Evolutionary conservation across 2,797 vertebrate species (phyloP).

Genomic region (Enteromius fasciolatus): DNA sequence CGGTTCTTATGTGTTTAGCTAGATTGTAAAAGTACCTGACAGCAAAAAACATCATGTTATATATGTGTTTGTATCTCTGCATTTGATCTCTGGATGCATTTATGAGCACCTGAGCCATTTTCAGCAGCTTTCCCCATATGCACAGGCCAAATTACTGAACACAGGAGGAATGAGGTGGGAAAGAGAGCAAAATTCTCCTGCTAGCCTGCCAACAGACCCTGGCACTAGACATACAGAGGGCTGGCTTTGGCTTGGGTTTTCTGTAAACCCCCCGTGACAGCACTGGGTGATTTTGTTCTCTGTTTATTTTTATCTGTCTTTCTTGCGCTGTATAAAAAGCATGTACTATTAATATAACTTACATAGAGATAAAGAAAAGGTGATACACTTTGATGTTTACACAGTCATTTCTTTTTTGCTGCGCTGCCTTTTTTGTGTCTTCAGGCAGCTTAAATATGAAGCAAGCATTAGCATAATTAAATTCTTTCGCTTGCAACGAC

Average conservation of each 20-base stretch:
- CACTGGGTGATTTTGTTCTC: conserved; percentile 36
- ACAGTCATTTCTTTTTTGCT: conserved; percentile 47
- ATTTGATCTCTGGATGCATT: conserved; percentile 46
- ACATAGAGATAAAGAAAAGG: conserved; percentile 24
- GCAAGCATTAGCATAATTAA: conserved; percentile 42
- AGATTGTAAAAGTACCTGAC: conserved; percentile 40
- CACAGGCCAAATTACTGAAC: conserved; percentile 56
- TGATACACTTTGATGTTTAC: conserved; percentile 51
- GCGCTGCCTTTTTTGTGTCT: conserved; percentile 38
- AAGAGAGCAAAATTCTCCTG: conserved; percentile 52
- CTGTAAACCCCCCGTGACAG: conserved; percentile 34
- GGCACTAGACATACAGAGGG: conserved; percentile 35
- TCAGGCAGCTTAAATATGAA: conserved; percentile 45
- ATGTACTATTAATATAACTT: conserved; percentile 47
- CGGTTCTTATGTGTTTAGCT: conserved; percentile 24
- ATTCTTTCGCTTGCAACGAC: background rate
- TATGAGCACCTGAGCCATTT: conserved; percentile 54
- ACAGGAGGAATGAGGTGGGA: conserved; percentile 51
- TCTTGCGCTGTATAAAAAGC: conserved; percentile 15
- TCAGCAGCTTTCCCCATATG: conserved; percentile 53
- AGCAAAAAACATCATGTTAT: conserved; percentile 49
- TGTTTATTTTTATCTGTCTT: conserved; percentile 42
- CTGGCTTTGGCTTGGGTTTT: conserved; percentile 30
- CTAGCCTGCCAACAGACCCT: conserved; percentile 52
- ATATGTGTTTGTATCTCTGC: conserved; percentile 43